These are phyloP conservation scores for Tipula helvola DNA, from an alignment of 2,888 invertebrate species.

Conservation along the genomic window DNA sequence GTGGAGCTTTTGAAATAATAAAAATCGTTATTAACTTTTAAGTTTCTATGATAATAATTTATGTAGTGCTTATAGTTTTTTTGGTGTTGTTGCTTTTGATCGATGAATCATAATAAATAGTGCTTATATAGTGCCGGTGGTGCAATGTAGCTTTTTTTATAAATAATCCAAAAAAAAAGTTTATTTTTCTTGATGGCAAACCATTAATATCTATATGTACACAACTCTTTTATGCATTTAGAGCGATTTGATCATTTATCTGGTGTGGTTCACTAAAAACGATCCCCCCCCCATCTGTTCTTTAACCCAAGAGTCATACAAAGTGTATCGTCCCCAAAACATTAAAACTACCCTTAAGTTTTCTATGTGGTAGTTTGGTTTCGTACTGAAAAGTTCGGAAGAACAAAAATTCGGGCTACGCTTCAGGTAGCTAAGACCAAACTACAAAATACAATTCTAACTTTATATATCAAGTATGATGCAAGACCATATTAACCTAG, in stretches of 20 bases:
- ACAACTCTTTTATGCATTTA: neutral
- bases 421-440: too few relatives aligned
- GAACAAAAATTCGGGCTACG: too few relatives aligned
- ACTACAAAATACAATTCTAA: too few relatives aligned
- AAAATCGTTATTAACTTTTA: slow-evolving; percentile 4
- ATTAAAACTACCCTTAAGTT: too few relatives aligned
- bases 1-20: neutral
- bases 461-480: too few relatives aligned
- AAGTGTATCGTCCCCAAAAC: too few relatives aligned
- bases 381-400: too few relatives aligned
- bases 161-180: neutral
- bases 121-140: neutral
- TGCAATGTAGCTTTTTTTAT: neutral
- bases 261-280: neutral
- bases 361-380: too few relatives aligned
- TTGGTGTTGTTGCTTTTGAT: neutral
- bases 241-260: neutral
- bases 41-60: neutral
- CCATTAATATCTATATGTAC: neutral
- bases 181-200: neutral
- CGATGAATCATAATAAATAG: neutral
- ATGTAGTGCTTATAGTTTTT: neutral
- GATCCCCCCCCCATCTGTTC: too few relatives aligned
- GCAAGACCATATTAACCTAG: too few relatives aligned
- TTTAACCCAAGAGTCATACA: too few relatives aligned